Evolutionary conservation across 2,113 vertebrate species (phyloP).

Genomic region (Oncorhynchus clarkii): DNA sequence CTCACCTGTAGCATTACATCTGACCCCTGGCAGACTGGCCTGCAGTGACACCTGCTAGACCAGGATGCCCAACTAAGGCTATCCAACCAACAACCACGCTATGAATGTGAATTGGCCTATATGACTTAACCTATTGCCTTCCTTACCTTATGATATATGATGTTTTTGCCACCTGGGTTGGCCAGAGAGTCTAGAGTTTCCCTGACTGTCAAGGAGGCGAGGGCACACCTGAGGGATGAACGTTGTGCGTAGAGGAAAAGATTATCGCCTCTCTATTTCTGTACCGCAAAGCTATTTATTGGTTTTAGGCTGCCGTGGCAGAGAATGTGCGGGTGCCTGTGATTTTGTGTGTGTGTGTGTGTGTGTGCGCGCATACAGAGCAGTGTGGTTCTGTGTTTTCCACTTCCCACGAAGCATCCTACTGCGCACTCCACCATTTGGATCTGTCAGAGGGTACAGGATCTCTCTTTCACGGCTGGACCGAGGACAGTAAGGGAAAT

Average conservation of each 20-base stretch:
- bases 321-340: conserved; percentile 10
- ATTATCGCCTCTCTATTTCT: conserved; percentile 73
- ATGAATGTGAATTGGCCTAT: too few species aligned
- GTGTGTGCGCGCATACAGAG: not conserved
- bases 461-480: conserved; percentile 22
- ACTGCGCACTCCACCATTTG: not conserved
- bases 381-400: conserved; percentile 4
- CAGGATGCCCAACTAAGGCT: too few species aligned
- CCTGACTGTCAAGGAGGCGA: conserved; percentile 9
- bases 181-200: not conserved
- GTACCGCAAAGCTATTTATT: conserved; percentile 74
- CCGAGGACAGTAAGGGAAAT: conserved; percentile 1
- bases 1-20: too few species aligned
- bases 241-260: conserved; percentile 55
- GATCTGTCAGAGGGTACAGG: not conserved
- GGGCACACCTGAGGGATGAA: conserved; percentile 55
- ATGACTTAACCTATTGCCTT: too few species aligned
- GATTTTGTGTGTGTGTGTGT: not conserved
- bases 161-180: too few species aligned
- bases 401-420: too few species aligned
- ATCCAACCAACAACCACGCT: too few species aligned
- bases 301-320: conserved; percentile 54
- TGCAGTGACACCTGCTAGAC: too few species aligned
- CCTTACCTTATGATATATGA: too few species aligned
- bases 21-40: too few species aligned